Conservation (phyloP, 2,797 vertebrate genomes). For the Sebastes oblongus region DNA sequence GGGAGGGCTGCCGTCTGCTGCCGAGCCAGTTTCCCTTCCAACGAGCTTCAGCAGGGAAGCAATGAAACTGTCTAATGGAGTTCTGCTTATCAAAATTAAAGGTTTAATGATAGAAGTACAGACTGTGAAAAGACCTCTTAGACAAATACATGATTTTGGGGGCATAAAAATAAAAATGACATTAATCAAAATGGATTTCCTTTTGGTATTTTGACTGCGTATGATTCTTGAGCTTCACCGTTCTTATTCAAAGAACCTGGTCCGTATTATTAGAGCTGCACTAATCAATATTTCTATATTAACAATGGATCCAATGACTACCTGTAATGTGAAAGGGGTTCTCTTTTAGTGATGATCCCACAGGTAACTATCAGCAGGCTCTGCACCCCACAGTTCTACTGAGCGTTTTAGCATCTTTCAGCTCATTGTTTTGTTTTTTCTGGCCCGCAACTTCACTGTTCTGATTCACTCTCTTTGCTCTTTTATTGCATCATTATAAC, state of each 20-base stretch:
- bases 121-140: neutral
- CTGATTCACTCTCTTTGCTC: neutral
- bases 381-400: neutral
- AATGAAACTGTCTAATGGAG: neutral
- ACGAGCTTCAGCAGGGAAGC: slow-evolving; percentile 16
- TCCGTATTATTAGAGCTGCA: neutral
- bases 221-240: neutral
- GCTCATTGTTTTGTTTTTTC: neutral
- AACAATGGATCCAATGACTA: neutral
- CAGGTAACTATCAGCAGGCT: neutral
- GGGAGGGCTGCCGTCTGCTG: slow-evolving; percentile 22
- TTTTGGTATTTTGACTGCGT: neutral
- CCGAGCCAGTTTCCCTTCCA: neutral
- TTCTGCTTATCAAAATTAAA: neutral
- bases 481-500: too few species aligned
- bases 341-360: neutral
- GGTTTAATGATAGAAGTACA: neutral
- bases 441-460: neutral
- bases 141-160: neutral
- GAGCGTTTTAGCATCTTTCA: neutral
- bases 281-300: neutral
- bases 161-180: neutral
- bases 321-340: neutral
- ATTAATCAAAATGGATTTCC: neutral
- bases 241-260: neutral